Evolutionary conservation across 2,113 vertebrate species (phyloP).

Genomic region (Motacilla tschutschensis): DNA sequence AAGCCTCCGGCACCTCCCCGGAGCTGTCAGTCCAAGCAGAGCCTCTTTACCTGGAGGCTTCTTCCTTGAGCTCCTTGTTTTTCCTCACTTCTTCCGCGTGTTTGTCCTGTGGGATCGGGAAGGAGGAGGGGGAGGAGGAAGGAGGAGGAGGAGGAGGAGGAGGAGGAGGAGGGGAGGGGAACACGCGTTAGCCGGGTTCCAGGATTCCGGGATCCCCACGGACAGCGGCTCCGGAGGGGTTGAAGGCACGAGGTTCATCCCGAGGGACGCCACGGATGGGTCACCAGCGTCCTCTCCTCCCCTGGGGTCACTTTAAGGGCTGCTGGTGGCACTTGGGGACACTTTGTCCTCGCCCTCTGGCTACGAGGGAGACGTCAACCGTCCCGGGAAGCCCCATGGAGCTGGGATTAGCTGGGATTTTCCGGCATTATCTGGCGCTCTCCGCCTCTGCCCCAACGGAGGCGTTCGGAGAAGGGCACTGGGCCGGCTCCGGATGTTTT

Average conservation of each 20-base stretch:
- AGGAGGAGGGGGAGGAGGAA: neutral
- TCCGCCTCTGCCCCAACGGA: slow-evolving; percentile 34
- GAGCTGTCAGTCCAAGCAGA: slow-evolving; percentile 64
- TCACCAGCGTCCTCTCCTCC: slow-evolving; percentile 28
- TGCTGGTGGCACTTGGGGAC: neutral
- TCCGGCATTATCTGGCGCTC: slow-evolving; percentile 49
- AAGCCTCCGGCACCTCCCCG: slow-evolving; percentile 32
- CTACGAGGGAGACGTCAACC: neutral
- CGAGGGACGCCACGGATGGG: neutral
- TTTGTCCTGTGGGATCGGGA: slow-evolving; percentile 81
- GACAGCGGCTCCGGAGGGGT: neutral
- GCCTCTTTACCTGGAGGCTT: slow-evolving; percentile 89
- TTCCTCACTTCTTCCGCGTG: slow-evolving; percentile 95
- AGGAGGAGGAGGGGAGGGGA: neutral
- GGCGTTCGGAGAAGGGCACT: slow-evolving; percentile 35
- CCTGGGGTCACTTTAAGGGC: slow-evolving; percentile 18
- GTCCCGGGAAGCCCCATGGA: slow-evolving; percentile 31
- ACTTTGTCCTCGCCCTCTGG: neutral
- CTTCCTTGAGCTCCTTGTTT: slow-evolving; percentile 98
- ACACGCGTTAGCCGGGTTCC: neutral
- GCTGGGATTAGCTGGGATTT: slow-evolving; percentile 32
- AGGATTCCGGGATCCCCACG: neutral
- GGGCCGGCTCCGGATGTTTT: slow-evolving; percentile 51
- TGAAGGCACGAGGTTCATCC: slow-evolving; percentile 36
- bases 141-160: neutral